Conservation (phyloP, 1,140 invertebrate species). For the Drosophila trapezifrons region DNA sequence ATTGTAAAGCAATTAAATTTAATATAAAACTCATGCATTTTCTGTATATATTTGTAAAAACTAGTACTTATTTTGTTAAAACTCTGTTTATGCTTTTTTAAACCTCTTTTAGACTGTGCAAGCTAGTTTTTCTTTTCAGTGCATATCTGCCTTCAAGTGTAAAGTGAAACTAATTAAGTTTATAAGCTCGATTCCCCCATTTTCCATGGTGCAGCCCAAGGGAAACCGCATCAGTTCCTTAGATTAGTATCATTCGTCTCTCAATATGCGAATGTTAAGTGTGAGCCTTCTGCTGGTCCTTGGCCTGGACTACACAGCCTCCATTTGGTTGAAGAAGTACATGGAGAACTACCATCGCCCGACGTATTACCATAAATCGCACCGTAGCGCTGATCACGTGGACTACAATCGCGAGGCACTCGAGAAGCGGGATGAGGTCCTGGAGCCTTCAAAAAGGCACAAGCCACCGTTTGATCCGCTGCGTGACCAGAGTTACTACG, state of each 20-base stretch:
- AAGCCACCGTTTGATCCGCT: constrained; percentile 14
- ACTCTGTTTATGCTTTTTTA: too few relatives aligned
- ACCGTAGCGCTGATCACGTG: constrained; percentile 22
- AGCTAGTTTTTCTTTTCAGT: constrained; percentile 7
- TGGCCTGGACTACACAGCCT: neutral
- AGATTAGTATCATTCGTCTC: neutral
- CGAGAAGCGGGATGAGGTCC: neutral
- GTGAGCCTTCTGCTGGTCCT: neutral
- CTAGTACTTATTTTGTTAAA: too few relatives aligned
- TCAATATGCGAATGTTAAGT: constrained; percentile 10
- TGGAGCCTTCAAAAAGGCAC: accelerated
- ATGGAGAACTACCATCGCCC: constrained; percentile 53
- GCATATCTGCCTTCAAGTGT: neutral
- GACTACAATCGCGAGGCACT: constrained; percentile 39
- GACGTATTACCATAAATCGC: constrained; percentile 46
- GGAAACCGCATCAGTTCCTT: neutral
- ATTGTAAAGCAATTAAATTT: too few relatives aligned
- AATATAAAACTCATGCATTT: too few relatives aligned
- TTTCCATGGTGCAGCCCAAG: neutral
- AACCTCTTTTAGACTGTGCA: neutral
- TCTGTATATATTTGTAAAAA: too few relatives aligned
- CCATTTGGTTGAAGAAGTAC: constrained; percentile 38
- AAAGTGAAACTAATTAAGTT: constrained; percentile 20
- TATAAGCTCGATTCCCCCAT: neutral
- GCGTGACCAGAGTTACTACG: constrained; percentile 33